Evolutionary conservation across 2,888 invertebrate genomes (phyloP), one percentile per base, ranked within the genome.

Genomic region (Clusia tigrina): DNA sequence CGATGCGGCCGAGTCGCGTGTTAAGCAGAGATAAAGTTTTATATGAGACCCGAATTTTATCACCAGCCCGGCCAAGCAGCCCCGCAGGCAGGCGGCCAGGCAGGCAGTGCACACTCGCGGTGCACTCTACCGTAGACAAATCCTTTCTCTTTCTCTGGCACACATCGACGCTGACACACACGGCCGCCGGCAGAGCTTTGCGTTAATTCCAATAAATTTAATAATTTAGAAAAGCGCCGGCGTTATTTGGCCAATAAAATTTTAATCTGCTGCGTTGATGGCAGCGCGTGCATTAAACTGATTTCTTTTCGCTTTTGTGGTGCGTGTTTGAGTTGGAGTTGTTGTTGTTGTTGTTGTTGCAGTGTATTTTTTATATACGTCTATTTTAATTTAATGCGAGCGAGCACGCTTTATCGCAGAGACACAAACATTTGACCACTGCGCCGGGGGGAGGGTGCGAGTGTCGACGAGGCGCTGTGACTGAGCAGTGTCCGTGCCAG

Each of bases 201-300:
- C 72, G 72, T 76, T 76, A 76, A 74, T 72, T 67, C 71, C 73
- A 67, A 58, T 58, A 58, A 58, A 63, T 63, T 63, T 63, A 23
- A 58, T 48, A 58, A 22, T 32, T 54, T 24, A 23, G 18, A 48
- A 63, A 59, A 55, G 57, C 58, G 57, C 63, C 63, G 59, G 52
- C 64, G 61, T 65, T 65, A 67, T 73, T 74, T 73, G 69, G 69
- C 71, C 76, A 77, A 78, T 77, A 78, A 78, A 77, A 78, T 76
- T 78, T 67, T 77, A 77, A 77, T 74, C 78, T 74, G 56, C 67
- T 70, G 67, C 68, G 32, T 24, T 26, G 20, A 37, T 17, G 55
- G 17, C 25, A 53, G 58, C 55, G 56, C 56, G 26, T 32, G 38
- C 18, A 53, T 38, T 61, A n/a, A n/a, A n/a, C n/a, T n/a, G n/a